Evolutionary conservation across 2,888 invertebrate species (phyloP).

Genomic region (Phortica okadai): DNA sequence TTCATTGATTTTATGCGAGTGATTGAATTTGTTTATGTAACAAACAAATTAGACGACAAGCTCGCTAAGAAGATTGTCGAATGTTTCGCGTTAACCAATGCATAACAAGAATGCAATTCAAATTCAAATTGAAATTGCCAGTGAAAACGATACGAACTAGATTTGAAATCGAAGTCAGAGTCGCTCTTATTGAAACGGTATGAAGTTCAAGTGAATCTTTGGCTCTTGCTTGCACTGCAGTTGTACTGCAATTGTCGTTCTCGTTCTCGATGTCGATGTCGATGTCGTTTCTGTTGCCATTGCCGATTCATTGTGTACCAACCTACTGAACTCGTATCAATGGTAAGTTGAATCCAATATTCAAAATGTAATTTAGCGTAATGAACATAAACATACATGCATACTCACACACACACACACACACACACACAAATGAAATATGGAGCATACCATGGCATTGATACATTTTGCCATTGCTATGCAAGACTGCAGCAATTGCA

Average conservation of each 20-base stretch:
- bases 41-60: constrained; percentile 15
- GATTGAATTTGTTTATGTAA: constrained; percentile 20
- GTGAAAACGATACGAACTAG: too few relatives aligned
- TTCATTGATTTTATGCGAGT: not conserved
- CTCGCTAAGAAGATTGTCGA: not conserved
- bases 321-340: not conserved
- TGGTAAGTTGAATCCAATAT: constrained; percentile 42
- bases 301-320: not conserved
- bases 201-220: too few relatives aligned
- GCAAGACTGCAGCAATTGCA: too few relatives aligned
- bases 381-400: constrained; percentile 54
- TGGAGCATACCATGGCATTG: too few relatives aligned
- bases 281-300: not conserved
- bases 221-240: too few relatives aligned
- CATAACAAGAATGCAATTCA: not conserved
- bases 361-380: constrained; percentile 69
- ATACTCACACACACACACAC: constrained; percentile 34
- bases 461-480: too few relatives aligned
- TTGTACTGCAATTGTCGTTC: not conserved
- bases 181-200: too few relatives aligned
- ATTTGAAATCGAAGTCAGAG: too few relatives aligned
- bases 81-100: too few relatives aligned
- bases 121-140: not conserved
- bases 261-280: not conserved
- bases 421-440: not conserved